Conservation (phyloP, 2,113 vertebrate species). For the Ardeotis arabs region DNA sequence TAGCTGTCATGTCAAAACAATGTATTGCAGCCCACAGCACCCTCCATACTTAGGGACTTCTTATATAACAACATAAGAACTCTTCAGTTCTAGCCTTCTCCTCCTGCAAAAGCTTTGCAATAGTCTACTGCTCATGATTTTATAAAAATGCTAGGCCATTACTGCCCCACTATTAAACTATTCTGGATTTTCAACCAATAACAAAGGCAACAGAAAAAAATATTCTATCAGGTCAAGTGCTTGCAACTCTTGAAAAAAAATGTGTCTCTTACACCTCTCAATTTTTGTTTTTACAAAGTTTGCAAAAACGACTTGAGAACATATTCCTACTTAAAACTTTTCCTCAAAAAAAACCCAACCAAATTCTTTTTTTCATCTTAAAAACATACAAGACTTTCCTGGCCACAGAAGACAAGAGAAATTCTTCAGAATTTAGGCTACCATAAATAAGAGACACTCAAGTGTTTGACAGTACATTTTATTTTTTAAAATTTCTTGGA, state of each 20-base stretch:
- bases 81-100: neutral
- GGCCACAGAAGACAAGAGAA: neutral
- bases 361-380: neutral
- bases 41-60: constrained; percentile 21
- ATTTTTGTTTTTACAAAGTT: neutral
- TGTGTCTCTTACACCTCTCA: neutral
- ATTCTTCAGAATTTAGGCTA: neutral
- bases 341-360: neutral
- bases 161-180: neutral
- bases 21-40: constrained; percentile 15
- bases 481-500: neutral
- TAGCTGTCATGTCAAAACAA: constrained; percentile 56
- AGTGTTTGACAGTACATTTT: neutral
- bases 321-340: neutral
- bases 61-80: neutral
- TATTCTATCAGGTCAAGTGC: neutral
- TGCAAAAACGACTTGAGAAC: neutral
- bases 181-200: neutral
- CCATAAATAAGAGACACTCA: neutral
- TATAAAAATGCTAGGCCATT: neutral
- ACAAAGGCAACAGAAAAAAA: neutral
- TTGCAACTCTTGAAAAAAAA: neutral
- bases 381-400: neutral
- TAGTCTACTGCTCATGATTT: neutral
- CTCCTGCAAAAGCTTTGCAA: neutral